phyloP scores from a whole-genome alignment of 2,888 invertebrate species.

The Drosophila affinis region DNA sequence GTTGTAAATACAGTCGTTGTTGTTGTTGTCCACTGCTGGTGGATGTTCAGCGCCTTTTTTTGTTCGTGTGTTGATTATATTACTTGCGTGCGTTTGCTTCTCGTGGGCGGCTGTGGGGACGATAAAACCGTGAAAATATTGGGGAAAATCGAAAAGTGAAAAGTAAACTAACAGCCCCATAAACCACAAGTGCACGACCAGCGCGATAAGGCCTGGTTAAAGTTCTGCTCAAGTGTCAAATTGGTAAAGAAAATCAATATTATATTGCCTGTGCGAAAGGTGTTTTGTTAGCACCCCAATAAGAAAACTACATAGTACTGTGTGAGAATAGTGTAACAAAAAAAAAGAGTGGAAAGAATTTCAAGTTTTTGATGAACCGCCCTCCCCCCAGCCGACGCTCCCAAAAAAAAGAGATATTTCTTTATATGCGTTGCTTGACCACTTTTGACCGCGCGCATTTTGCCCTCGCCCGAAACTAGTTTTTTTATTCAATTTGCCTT shows the following conservation, averaged over 20 bases:
- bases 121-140: constrained; percentile 24
- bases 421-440: constrained; percentile 74
- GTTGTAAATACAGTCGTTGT: constrained; percentile 66
- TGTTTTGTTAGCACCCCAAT: constrained; percentile 51
- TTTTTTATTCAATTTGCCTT: constrained; percentile 42
- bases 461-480: constrained; percentile 58
- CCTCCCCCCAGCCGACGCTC: constrained; percentile 55
- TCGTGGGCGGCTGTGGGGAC: constrained; percentile 67
- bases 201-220: constrained; percentile 1
- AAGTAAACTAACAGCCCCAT: constrained; percentile 1
- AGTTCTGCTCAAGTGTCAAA: constrained; percentile 16
- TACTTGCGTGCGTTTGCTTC: constrained; percentile 73
- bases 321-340: constrained; percentile 35
- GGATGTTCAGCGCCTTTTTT: constrained; percentile 78
- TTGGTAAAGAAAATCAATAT: constrained; percentile 70
- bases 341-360: constrained; percentile 42
- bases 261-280: constrained; percentile 50
- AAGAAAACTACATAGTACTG: constrained; percentile 43
- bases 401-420: constrained; percentile 58
- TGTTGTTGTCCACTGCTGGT: constrained; percentile 60
- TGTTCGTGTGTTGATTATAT: constrained; percentile 74
- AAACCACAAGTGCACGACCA: neutral
- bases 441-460: constrained; percentile 77
- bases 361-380: constrained; percentile 48
- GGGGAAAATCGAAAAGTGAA: constrained; percentile 8